Percentiles rank a stretch among this genome's conserved stretches.
phyloP scores from a whole-genome alignment of 92 coral and sea anemone genomes.

The Heteractis magnifica region DNA sequence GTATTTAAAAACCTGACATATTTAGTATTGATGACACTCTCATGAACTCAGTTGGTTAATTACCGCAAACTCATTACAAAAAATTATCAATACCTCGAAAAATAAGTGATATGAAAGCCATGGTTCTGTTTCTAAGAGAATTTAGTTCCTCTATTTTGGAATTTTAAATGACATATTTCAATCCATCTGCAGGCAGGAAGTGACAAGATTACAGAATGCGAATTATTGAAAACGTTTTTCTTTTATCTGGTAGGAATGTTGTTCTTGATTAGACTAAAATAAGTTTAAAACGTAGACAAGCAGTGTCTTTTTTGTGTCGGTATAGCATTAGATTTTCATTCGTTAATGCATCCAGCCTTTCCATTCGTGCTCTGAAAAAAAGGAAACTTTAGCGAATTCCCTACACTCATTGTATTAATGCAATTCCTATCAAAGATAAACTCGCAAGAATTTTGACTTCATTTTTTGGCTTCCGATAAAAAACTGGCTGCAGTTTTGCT shows the following conservation, averaged over 20 bases:
- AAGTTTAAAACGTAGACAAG: not conserved
- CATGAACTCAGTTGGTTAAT: not conserved
- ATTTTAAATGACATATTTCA: not conserved
- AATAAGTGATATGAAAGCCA: not conserved
- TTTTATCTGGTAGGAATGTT: not conserved
- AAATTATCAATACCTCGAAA: not conserved
- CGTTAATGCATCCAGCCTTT: not conserved
- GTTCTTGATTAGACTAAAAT: not conserved
- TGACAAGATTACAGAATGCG: not conserved
- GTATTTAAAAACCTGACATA: not conserved
- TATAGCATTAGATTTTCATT: not conserved
- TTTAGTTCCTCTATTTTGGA: not conserved
- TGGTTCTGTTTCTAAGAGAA: not conserved
- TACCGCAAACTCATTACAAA: not conserved
- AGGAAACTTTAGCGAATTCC: too few relatives aligned
- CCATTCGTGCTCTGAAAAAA: not conserved
- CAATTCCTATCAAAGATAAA: too few relatives aligned
- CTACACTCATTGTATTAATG: too few relatives aligned
- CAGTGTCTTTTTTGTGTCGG: not conserved
- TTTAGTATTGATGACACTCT: not conserved
- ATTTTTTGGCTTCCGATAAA: too few relatives aligned
- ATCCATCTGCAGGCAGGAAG: not conserved
- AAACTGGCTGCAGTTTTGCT: too few relatives aligned
- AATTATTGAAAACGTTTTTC: not conserved
- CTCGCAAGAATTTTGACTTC: too few relatives aligned